Evolutionary conservation across 2,113 vertebrate species (phyloP).

Genomic region (Entelurus aequoreus): DNA sequence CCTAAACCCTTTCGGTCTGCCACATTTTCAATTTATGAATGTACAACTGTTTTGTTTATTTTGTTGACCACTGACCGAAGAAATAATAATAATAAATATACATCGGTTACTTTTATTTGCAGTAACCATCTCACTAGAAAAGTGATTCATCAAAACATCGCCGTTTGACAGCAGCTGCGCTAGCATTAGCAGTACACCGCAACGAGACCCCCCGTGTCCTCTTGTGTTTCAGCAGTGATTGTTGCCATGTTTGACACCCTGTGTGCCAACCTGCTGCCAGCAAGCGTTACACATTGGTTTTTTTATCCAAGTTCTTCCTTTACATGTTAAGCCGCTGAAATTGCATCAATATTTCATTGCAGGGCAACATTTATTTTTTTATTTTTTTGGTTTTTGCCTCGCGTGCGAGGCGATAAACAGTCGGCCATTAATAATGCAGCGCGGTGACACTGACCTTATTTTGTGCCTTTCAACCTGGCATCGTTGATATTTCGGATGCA

Average conservation of each 20-base stretch:
- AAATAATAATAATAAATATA: too few species aligned
- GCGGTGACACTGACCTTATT: conserved; percentile 79
- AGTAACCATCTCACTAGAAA: too few species aligned
- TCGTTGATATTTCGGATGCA: conserved; percentile 71
- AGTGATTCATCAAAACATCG: too few species aligned
- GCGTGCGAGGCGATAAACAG: conserved; percentile 71
- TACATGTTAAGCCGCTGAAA: conserved; percentile 63
- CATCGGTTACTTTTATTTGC: too few species aligned
- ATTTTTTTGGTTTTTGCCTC: conserved; percentile 21
- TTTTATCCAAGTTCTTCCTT: conserved; percentile 50
- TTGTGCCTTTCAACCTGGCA: conserved; percentile 74
- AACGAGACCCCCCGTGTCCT: background rate
- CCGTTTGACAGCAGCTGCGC: background rate
- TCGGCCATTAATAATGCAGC: conserved; percentile 75
- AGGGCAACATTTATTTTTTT: conserved; percentile 45
- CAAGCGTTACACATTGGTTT: conserved; percentile 39
- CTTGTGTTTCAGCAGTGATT: conserved; percentile 5
- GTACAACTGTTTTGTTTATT: too few species aligned
- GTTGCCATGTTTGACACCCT: conserved; percentile 34
- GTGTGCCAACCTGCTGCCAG: conserved; percentile 32
- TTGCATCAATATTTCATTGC: conserved; percentile 71
- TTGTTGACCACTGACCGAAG: too few species aligned
- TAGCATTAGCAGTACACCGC: background rate
- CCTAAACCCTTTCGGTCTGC: too few species aligned
- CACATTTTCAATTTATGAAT: too few species aligned